A percentile compares a stretch with the other conserved stretches of the same genome.
phyloP scores from a whole-genome alignment of 2,888 invertebrate species.

The Drosophila anceps region DNA sequence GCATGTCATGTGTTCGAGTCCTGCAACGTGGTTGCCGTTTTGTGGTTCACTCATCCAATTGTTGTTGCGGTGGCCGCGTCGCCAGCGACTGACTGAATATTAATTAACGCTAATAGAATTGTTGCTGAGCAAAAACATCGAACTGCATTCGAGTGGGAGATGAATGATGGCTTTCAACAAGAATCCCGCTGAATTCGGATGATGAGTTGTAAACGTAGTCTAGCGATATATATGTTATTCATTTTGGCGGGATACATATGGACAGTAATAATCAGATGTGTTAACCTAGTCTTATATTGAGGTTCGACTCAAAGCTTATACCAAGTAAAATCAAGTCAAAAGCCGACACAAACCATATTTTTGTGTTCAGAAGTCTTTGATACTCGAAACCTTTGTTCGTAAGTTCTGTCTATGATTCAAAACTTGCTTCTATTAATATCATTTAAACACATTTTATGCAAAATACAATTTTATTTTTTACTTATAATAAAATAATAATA shows the following conservation, averaged over 20 bases:
- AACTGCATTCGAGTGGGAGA: slow-evolving; percentile 51
- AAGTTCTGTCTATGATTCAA: no score
- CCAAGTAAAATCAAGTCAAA: neutral
- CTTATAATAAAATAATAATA: no score
- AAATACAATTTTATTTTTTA: no score
- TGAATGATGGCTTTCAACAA: slow-evolving; percentile 62
- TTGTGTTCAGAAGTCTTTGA: no score
- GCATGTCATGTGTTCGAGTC: slow-evolving; percentile 50
- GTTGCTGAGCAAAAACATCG: slow-evolving; percentile 60
- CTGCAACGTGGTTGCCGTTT: slow-evolving; percentile 54
- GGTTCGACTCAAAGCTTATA: no score
- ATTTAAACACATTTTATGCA: no score
- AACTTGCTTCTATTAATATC: no score
- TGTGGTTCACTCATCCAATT: slow-evolving; percentile 43
- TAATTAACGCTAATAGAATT: slow-evolving; percentile 77
- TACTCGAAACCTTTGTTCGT: no score
- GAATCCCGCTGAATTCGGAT: slow-evolving; percentile 40
- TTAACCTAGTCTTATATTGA: neutral
- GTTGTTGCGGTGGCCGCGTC: slow-evolving; percentile 52
- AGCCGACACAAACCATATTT: no score
- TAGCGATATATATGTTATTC: neutral
- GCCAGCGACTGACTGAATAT: slow-evolving; percentile 65
- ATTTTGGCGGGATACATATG: neutral
- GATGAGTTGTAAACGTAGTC: slow-evolving; percentile 12
- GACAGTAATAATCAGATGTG: neutral